These are phyloP conservation scores for Melospiza georgiana DNA, from an alignment of 2,113 vertebrate species.

Conservation along the genomic window DNA sequence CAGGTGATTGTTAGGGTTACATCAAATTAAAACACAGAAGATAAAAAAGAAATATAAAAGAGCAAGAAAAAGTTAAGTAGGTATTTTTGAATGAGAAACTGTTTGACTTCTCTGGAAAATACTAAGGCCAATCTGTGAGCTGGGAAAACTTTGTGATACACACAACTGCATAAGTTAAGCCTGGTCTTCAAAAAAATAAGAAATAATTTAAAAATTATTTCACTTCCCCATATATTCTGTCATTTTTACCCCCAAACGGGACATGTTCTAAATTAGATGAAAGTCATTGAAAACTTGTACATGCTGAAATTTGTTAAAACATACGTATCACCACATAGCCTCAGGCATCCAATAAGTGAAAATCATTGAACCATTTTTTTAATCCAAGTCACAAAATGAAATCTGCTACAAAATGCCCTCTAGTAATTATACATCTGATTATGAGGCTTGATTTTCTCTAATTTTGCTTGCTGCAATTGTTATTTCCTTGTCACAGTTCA, in stretches of 20 bases:
- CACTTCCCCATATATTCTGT: not conserved
- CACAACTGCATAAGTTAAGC: not conserved
- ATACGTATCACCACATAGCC: not conserved
- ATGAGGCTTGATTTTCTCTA: not conserved
- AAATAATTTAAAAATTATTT: not conserved
- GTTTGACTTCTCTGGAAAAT: not conserved
- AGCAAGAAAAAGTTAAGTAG: not conserved
- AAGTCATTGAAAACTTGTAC: not conserved
- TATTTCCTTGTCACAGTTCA: not conserved
- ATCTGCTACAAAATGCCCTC: not conserved
- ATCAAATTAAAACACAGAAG: not conserved
- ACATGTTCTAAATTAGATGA: not conserved
- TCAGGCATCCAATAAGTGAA: not conserved
- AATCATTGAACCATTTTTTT: not conserved
- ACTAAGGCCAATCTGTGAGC: not conserved
- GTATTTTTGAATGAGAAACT: not conserved
- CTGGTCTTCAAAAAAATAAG: not conserved
- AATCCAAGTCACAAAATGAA: not conserved
- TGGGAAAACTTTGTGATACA: not conserved
- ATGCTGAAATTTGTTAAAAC: not conserved
- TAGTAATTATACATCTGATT: not conserved
- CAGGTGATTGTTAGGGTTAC: not conserved
- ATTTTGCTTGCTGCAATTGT: not conserved
- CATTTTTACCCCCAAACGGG: not conserved
- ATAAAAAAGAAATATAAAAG: not conserved